phyloP scores from a whole-genome alignment of 1,140 invertebrate genomes.

The Pantala flavescens region DNA sequence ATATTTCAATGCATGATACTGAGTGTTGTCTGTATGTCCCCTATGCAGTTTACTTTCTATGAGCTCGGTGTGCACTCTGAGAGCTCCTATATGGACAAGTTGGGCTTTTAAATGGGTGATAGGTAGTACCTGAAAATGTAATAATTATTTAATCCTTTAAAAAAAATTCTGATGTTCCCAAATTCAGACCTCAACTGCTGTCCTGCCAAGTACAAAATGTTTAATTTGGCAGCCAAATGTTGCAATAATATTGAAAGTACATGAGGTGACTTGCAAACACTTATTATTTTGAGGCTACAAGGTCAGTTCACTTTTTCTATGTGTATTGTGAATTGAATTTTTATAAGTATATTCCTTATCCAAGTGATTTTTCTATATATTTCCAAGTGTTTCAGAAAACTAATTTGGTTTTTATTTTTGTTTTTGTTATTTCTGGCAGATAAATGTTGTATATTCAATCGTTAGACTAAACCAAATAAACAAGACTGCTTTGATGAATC shows the following conservation, averaged over 20 bases:
- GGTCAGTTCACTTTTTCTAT: conserved; percentile 9
- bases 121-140: conserved; percentile 20
- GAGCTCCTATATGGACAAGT: conserved; percentile 6
- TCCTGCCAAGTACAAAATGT: conserved; percentile 21
- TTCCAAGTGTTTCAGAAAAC: conserved; percentile 9
- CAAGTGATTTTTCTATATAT: conserved; percentile 10
- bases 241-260: conserved; percentile 17
- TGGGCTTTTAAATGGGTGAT: conserved; percentile 18
- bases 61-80: conserved; percentile 2
- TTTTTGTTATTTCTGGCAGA: conserved; percentile 7
- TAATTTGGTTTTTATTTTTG: conserved; percentile 10
- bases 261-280: conserved; percentile 8
- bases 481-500: conserved; percentile 9
- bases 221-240: conserved; percentile 20
- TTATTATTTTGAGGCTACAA: conserved; percentile 10
- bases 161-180: conserved; percentile 6
- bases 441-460: conserved; percentile 6
- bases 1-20: conserved; percentile 17
- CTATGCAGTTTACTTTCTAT: conserved; percentile 10
- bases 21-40: background rate
- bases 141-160: conserved; percentile 17
- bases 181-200: conserved; percentile 14
- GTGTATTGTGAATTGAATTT: conserved; percentile 10
- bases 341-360: conserved; percentile 10
- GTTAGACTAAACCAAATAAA: conserved; percentile 10